Base-by-base conservation (phyloP, 2,888 invertebrate genomes). In the Sarcophaga variegata region DNA sequence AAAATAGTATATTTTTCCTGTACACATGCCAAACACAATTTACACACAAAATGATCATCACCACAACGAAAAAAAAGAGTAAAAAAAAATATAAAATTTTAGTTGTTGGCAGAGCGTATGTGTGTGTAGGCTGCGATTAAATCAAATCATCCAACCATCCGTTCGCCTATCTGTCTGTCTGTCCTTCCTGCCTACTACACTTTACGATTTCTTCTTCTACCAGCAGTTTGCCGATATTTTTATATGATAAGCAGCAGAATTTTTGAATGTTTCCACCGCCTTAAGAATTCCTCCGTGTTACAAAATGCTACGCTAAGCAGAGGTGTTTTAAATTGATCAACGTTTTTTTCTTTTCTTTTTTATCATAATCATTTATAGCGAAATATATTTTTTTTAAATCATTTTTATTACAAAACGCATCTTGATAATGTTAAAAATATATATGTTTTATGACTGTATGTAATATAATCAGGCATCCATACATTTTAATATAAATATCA, bases 361-460 rank as follows among this genome's bases (percentile, higher is more conserved):
- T 54, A 14, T 54, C 3, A 17, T 54, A 14, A 54, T 54, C 14
- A 54, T 54, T 89, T 25, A n/a, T n/a, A 70, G 20, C 27, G 62
- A 62, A 62, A 89, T 88, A 37, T 85, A 89, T 10, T 22, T 22
- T 22, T 22, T 22, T 22, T 22, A 22, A 22, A 22, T 1, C 1
- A 1, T 22, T 22, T 1, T 22, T 22, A 22, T 22, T 22, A 22
- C 22, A 75, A 75, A 80, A 63, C 87, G 88, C 87, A 89, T 89
- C 89, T 85, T 88, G 89, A 89, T 89, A 89, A 89, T 90, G 37
- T 10, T 37, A 54, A 54, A 14, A 88, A 90, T 88, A 88, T 88
- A 87, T 88, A 88, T 8, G 0, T 37, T 37, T 89, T 88, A 88
- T 89, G 70, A 12, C 76, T 37, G 37, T 20, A 1, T 37, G 37